Evolutionary conservation across 2,888 invertebrate genomes (phyloP), one percentile per base, ranked within the genome.

Genomic region (Dolichopus griseipennis): DNA sequence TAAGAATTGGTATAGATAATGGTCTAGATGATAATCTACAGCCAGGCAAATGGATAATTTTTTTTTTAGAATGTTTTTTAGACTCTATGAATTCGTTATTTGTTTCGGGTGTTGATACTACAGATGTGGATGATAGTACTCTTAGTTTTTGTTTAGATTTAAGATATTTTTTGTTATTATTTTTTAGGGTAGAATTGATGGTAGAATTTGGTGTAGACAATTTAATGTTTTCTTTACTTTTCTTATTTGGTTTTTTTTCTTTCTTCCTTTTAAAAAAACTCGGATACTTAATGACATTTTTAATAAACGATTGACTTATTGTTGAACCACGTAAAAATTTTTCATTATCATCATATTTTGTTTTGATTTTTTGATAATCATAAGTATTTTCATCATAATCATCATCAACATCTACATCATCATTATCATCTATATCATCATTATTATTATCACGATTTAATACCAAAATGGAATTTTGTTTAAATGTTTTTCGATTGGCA

Each of bases 241-340:
- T 22, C 22, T 62, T 62, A 5, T 75, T 7, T 74, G 73, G 4
- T 76, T 74, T 27, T 76, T 74, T 27, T 27, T 27, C 27, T 27
- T 27, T 27, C 74, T 72, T 21, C 37, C 76, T 77, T 65, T 77
- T 76, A 8, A 68, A 66, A 33, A 75, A 75, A 71, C 72, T 70
- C 64, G 74, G 71, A 68, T 74, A 68, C 34, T 73, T 72, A 64
- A 75, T 73, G 41, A 78, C 72, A 69, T 79, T 80, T 63, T 75
- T 76, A 68, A 81, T 79, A 73, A 82, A 81, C 9, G 81, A 81
- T 70, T 81, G 80, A 68, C 81, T 81, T 20, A 81, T 73, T 0
- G 80, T 81, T 18, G 80, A 76, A 62, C 81, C 81, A n/a, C 81
- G 77, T 68, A 80, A 74, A 68, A 81, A 80, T 70, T 79, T 77